These are phyloP conservation scores for Hypomecis punctinalis DNA, from an alignment of 2,888 invertebrate genomes.

Conservation along the genomic window DNA sequence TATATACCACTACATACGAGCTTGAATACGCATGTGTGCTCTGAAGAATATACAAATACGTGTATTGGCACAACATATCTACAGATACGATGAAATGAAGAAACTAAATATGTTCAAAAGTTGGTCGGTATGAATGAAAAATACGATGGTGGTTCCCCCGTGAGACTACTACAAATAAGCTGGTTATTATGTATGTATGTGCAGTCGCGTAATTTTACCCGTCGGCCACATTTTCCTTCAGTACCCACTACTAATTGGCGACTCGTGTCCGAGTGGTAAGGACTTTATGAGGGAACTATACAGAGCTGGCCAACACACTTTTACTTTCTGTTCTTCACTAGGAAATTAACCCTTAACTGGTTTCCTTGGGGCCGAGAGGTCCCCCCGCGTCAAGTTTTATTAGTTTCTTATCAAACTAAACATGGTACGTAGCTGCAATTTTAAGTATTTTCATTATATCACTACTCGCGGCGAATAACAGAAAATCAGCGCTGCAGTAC, in stretches of 20 bases:
- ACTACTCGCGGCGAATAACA: too few species aligned
- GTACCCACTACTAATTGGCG: slow-evolving; percentile 75
- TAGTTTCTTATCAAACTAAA: too few species aligned
- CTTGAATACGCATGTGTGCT: slow-evolving; percentile 13
- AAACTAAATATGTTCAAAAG: neutral
- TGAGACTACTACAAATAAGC: neutral
- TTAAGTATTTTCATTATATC: too few species aligned
- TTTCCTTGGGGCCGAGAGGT: too few species aligned
- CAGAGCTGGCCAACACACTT: slow-evolving; percentile 52
- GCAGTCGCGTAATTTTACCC: slow-evolving; percentile 72
- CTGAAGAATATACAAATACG: neutral
- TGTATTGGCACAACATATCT: neutral
- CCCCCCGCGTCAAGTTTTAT: too few species aligned
- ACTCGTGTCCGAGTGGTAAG: slow-evolving; percentile 73
- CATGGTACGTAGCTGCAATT: too few species aligned
- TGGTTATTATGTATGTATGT: slow-evolving; percentile 46
- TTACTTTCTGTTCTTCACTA: neutral
- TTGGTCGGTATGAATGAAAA: neutral
- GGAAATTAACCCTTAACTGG: neutral
- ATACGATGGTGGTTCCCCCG: neutral
- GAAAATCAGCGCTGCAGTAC: too few species aligned
- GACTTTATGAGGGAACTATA: slow-evolving; percentile 56
- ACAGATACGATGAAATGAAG: neutral
- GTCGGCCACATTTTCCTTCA: slow-evolving; percentile 73
- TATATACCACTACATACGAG: slow-evolving; percentile 31